Base-by-base conservation (phyloP, 2,113 vertebrate genomes). In the Jacana jacana region DNA sequence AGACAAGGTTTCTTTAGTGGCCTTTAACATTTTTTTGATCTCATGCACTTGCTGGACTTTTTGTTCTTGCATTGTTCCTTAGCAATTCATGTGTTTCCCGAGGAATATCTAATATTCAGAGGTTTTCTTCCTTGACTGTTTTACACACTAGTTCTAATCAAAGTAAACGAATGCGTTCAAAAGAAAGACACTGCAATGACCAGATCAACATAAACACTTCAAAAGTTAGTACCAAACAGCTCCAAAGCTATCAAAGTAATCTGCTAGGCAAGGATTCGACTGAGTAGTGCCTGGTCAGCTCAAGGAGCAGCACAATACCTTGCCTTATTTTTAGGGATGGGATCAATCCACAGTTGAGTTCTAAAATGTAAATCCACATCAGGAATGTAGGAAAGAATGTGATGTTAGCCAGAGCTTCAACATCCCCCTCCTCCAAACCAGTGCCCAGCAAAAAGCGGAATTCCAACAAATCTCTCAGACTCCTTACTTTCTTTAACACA, bases 351-450 rank as follows among this genome's bases (percentile, higher is more conserved):
- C 69, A 78, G 77, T 61, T 76, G 52, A 95, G 65, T 84, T 40
- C 54, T 85, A 94, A 96, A 94, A 91, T 72, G 55, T 37, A 92
- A 89, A 91, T 61, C 60, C 31, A 51, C 0, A 8, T 69, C 77
- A 96, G 77, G 92, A 96, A 95, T 91, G 95, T 44, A 80, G 58
- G 52, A 68, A 95, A 87, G 93, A 95, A 95, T 96, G 91, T 92
- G 91, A 95, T 94, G 61, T 69, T 93, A 96, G 77, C 91, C 95
- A 96, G 94, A 89, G 48, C 77, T 89, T 48, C 89, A 64, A 4
- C 65, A 77, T 89, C 73, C 86, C 88, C 82, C 92, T 94, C 88
- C 70, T 94, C 77, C 73, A 81, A 88, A 85, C 44, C 2, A 0
- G 44, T 19, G 6, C 81, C 46, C 49, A 93, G 66, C 37, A 85